phyloP scores from a whole-genome alignment of 2,888 invertebrate genomes.

The Plutella xylostella region DNA sequence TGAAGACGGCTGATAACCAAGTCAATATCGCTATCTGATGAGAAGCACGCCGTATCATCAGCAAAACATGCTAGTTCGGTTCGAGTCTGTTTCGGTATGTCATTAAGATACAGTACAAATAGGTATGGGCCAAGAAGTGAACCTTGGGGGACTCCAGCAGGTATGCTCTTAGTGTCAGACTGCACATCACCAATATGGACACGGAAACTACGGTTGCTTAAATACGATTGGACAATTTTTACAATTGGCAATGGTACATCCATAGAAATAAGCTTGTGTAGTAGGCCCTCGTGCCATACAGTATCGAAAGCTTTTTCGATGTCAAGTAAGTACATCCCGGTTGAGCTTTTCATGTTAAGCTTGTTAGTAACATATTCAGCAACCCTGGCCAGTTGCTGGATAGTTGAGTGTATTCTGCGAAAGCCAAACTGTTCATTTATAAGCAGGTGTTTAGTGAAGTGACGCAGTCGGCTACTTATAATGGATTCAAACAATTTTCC shows the following conservation, averaged over 20 bases:
- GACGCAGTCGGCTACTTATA: slow-evolving; percentile 4
- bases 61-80: not conserved
- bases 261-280: slow-evolving; percentile 4
- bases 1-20: not conserved
- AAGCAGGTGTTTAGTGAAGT: not conserved
- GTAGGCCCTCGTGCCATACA: slow-evolving; percentile 1
- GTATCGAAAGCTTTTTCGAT: not conserved
- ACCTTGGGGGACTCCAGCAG: slow-evolving; percentile 19
- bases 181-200: slow-evolving; percentile 15
- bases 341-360: not conserved
- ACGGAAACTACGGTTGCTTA: slow-evolving; percentile 13
- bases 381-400: slow-evolving; percentile 4
- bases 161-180: slow-evolving; percentile 11
- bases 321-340: not conserved
- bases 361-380: not conserved
- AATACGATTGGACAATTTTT: slow-evolving; percentile 16
- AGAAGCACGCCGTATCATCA: not conserved
- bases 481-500: slow-evolving; percentile 12
- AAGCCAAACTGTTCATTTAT: slow-evolving; percentile 15
- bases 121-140: slow-evolving; percentile 17
- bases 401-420: not conserved
- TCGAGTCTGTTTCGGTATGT: not conserved
- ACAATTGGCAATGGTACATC: slow-evolving; percentile 11
- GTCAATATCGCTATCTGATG: not conserved
- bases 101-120: not conserved